These are phyloP conservation scores for Aleadryas rufinucha DNA, from an alignment of 2,113 vertebrate species.

Conservation along the genomic window DNA sequence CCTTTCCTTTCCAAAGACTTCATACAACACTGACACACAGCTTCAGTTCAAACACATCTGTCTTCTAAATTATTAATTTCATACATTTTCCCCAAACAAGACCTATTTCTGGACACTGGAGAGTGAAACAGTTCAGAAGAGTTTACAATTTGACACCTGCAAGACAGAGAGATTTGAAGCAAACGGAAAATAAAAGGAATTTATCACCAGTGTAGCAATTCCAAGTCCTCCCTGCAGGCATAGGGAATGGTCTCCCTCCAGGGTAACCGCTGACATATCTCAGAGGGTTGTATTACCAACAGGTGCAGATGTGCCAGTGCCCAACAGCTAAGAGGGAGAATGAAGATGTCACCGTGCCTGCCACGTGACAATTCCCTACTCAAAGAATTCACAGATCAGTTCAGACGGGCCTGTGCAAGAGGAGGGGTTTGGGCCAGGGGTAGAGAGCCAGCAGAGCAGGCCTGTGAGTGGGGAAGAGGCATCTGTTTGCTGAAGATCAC, in stretches of 20 bases:
- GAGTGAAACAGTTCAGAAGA: neutral
- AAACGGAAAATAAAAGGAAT: neutral
- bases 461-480: neutral
- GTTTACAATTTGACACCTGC: neutral
- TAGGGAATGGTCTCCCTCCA: neutral
- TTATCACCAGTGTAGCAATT: accelerated
- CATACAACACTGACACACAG: neutral
- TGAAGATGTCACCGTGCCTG: neutral
- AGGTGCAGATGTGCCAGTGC: neutral
- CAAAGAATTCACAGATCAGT: neutral
- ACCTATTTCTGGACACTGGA: neutral
- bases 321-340: neutral
- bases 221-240: neutral
- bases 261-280: accelerated
- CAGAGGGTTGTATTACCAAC: neutral
- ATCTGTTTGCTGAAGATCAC: neutral
- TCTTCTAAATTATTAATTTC: neutral
- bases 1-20: neutral
- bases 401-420: neutral
- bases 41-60: neutral
- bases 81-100: neutral
- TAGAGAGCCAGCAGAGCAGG: neutral
- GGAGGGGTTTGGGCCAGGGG: neutral
- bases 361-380: neutral
- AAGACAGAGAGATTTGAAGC: neutral